Evolutionary conservation across 1,140 invertebrate genomes (phyloP).

Genomic region (Macrobrachium rosenbergii): DNA sequence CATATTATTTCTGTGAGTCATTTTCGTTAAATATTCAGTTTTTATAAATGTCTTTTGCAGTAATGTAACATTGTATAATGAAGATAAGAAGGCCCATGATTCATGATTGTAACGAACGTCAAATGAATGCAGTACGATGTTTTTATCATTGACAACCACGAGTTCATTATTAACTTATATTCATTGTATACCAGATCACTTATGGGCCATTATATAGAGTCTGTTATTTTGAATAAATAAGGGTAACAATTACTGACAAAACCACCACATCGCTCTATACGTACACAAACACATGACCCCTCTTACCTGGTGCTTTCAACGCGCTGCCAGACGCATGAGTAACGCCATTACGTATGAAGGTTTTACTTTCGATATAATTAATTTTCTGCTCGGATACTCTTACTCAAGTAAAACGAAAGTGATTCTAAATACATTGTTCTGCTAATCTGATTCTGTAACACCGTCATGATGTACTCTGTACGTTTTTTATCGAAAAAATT

Average conservation of each 20-base stretch:
- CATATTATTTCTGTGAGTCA: too few species aligned
- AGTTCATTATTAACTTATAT: not conserved
- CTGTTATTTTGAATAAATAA: not conserved
- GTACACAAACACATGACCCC: slow-evolving; percentile 1
- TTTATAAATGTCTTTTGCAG: too few species aligned
- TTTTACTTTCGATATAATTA: too few species aligned
- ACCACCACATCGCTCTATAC: not conserved
- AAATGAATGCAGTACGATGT: too few species aligned
- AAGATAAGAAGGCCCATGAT: too few species aligned
- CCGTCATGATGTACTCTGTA: not conserved
- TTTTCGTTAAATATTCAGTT: too few species aligned
- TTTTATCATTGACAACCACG: too few species aligned
- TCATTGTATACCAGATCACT: not conserved
- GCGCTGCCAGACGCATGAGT: slow-evolving; percentile 24
- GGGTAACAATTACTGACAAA: not conserved
- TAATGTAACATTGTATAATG: too few species aligned
- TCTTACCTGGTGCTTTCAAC: not conserved
- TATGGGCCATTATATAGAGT: too few species aligned
- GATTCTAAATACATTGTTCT: not conserved
- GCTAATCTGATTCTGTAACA: too few species aligned
- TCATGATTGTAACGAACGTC: too few species aligned
- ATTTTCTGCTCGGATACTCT: not conserved
- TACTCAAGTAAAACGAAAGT: not conserved
- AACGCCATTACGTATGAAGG: not conserved
- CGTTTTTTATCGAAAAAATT: not conserved